Conservation (phyloP, 2,113 vertebrate genomes). For the Lepus timidus region DNA sequence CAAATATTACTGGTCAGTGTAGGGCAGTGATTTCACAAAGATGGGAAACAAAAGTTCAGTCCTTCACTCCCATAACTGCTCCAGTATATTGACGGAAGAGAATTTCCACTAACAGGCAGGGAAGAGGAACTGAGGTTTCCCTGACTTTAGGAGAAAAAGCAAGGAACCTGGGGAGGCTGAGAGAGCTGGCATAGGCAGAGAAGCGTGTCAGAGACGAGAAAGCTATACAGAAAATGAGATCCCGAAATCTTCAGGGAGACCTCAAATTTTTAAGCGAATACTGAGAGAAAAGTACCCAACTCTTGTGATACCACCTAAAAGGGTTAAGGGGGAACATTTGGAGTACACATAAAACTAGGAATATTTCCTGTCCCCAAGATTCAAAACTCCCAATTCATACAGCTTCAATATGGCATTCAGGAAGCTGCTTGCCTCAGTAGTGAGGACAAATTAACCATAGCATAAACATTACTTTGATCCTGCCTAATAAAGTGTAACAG, state of each 20-base stretch:
- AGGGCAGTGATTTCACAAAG: neutral
- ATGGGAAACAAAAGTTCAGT: neutral
- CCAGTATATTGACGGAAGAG: neutral
- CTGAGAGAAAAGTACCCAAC: neutral
- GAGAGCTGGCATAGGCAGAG: neutral
- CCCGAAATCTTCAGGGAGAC: neutral
- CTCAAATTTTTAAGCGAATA: neutral
- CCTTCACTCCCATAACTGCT: neutral
- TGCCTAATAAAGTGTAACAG: neutral
- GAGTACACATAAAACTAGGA: neutral
- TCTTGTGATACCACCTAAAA: neutral
- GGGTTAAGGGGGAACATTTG: too few species aligned
- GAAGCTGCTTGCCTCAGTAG: neutral
- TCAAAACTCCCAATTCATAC: neutral
- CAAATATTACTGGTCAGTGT: neutral
- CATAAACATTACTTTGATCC: slow-evolving; percentile 9
- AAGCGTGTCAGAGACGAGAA: neutral
- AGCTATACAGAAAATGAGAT: neutral
- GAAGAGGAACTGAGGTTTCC: neutral
- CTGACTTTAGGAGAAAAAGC: neutral
- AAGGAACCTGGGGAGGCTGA: neutral
- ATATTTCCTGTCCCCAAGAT: neutral
- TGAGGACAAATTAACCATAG: slow-evolving; percentile 1
- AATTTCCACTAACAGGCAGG: neutral
- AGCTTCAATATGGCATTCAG: neutral